Percentiles rank a stretch among this genome's conserved stretches.
These are phyloP conservation scores for Drosophila nikananu DNA, from an alignment of 1,140 invertebrate species.

Conservation along the genomic window DNA sequence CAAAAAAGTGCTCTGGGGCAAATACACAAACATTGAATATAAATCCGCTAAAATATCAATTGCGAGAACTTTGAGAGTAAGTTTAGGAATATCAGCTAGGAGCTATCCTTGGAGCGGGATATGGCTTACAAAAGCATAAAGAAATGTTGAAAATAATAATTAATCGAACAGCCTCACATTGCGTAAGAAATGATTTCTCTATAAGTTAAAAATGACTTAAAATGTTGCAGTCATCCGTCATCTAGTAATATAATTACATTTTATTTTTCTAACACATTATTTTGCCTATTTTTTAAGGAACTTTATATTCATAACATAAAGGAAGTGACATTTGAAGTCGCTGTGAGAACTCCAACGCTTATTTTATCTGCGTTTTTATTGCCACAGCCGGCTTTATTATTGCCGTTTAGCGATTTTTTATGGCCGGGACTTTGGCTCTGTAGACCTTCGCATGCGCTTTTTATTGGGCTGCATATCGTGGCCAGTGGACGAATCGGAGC, in stretches of 20 bases:
- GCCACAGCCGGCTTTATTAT: constrained; percentile 72
- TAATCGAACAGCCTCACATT: neutral
- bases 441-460: constrained; percentile 66
- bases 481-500: neutral
- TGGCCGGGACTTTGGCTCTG: constrained; percentile 50
- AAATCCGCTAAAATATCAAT: constrained; percentile 6
- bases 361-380: constrained; percentile 62
- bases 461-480: constrained; percentile 64
- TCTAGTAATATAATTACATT: neutral
- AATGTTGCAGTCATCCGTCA: neutral
- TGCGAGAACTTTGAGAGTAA: neutral
- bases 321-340: neutral
- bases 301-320: neutral
- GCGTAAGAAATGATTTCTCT: neutral
- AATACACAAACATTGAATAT: neutral
- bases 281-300: neutral
- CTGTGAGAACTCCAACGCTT: neutral
- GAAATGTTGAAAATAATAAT: neutral
- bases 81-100: neutral
- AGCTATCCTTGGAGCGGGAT: too few relatives aligned
- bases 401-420: constrained; percentile 81
- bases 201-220: neutral
- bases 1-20: neutral
- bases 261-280: too few relatives aligned
- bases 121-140: neutral